These are phyloP conservation scores for Athetis lepigone DNA, from an alignment of 2,888 invertebrate species.

Conservation along the genomic window DNA sequence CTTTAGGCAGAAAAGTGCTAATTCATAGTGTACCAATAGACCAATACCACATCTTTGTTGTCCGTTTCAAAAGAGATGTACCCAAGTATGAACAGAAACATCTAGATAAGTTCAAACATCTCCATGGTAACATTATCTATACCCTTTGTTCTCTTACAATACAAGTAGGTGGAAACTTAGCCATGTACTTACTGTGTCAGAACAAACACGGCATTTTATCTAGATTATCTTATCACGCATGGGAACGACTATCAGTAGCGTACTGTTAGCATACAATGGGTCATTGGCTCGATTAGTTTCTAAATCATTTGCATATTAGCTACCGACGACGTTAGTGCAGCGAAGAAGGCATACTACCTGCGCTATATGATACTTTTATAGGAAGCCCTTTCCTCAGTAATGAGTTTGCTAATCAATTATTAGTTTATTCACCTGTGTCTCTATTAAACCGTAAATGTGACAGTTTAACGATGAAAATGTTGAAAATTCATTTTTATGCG, in stretches of 20 bases:
- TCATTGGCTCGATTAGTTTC: conserved; percentile 73
- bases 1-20: conserved; percentile 23
- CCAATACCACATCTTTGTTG: background rate
- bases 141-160: conserved; percentile 53
- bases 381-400: conserved; percentile 42
- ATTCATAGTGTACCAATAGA: conserved; percentile 12
- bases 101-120: conserved; percentile 20
- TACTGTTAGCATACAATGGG: conserved; percentile 76
- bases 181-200: conserved; percentile 32
- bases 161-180: conserved; percentile 35
- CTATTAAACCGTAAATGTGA: background rate
- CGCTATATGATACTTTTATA: conserved; percentile 36
- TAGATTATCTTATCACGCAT: conserved; percentile 73
- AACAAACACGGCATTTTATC: conserved; percentile 58
- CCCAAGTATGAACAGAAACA: conserved; percentile 17
- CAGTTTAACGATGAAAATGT: background rate
- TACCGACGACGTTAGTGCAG: conserved; percentile 40
- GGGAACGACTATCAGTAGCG: conserved; percentile 73
- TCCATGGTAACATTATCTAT: conserved; percentile 38
- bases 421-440: conserved; percentile 29
- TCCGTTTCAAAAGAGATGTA: background rate
- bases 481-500: conserved; percentile 20
- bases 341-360: conserved; percentile 14
- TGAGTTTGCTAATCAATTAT: conserved; percentile 35
- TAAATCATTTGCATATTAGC: conserved; percentile 68